Evolutionary conservation across 2,888 invertebrate genomes (phyloP).

Genomic region (Bruchidius siliquastri): DNA sequence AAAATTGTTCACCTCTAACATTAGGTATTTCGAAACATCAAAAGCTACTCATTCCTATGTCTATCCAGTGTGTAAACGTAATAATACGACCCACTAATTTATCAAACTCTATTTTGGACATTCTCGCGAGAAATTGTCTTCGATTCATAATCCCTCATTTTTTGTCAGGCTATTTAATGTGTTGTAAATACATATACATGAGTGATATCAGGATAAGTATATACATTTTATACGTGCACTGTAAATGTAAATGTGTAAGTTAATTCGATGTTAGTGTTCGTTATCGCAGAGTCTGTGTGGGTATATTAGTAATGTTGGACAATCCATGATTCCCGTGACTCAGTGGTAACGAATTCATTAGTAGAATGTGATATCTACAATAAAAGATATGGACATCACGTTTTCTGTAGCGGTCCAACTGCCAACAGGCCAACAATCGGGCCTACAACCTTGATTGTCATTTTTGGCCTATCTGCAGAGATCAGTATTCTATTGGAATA

Average conservation of each 20-base stretch:
- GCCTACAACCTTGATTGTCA: background rate
- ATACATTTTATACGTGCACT: background rate
- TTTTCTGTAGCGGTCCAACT: background rate
- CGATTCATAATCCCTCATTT: too few species aligned
- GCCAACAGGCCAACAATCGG: background rate
- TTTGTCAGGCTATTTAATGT: background rate
- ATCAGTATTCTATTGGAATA: background rate
- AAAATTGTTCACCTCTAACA: too few species aligned
- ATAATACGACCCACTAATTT: too few species aligned
- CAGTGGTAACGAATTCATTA: background rate
- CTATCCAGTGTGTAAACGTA: too few species aligned
- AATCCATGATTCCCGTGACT: background rate
- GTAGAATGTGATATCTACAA: background rate
- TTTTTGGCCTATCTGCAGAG: background rate
- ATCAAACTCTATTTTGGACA: too few species aligned
- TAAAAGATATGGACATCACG: background rate
- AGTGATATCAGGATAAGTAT: background rate
- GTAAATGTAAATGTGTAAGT: background rate
- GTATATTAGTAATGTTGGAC: background rate
- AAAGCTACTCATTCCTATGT: too few species aligned
- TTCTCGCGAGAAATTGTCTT: too few species aligned
- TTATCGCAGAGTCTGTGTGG: background rate
- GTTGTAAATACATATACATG: background rate
- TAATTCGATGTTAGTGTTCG: too few species aligned
- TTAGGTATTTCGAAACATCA: too few species aligned